Conservation (phyloP, 1,140 invertebrate species). For the Hesperophylax magnus region DNA sequence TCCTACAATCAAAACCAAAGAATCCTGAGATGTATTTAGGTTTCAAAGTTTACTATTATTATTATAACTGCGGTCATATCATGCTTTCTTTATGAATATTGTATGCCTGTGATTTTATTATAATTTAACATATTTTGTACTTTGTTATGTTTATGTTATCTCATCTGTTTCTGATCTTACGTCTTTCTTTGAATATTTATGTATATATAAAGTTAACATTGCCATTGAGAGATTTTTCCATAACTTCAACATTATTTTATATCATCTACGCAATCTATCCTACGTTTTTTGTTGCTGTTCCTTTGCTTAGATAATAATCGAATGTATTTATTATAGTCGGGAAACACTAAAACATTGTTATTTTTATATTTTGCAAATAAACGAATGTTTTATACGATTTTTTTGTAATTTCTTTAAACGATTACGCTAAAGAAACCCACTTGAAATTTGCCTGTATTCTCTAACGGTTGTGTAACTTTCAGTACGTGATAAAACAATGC, state of each 20-base stretch:
- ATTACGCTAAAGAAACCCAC: too few species aligned
- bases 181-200: neutral
- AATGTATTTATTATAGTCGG: conserved; percentile 9
- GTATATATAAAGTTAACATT: neutral
- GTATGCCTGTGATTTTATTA: too few species aligned
- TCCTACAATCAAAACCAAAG: neutral
- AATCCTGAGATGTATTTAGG: neutral
- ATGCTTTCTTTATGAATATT: too few species aligned
- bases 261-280: neutral
- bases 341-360: neutral
- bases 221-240: neutral
- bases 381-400: conserved; percentile 12
- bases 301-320: neutral
- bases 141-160: too few species aligned
- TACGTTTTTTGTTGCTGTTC: neutral
- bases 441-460: neutral
- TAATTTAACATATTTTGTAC: too few species aligned
- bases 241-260: neutral
- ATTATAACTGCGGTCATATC: too few species aligned
- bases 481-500: neutral
- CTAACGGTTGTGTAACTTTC: neutral
- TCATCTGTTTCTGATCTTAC: neutral
- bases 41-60: neutral
- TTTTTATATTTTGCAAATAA: conserved; percentile 32
- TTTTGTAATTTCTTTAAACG: neutral